A percentile compares a stretch with the other conserved stretches of the same genome.
Conservation (phyloP, 2,113 vertebrate species). For the Leucosticte australis region DNA sequence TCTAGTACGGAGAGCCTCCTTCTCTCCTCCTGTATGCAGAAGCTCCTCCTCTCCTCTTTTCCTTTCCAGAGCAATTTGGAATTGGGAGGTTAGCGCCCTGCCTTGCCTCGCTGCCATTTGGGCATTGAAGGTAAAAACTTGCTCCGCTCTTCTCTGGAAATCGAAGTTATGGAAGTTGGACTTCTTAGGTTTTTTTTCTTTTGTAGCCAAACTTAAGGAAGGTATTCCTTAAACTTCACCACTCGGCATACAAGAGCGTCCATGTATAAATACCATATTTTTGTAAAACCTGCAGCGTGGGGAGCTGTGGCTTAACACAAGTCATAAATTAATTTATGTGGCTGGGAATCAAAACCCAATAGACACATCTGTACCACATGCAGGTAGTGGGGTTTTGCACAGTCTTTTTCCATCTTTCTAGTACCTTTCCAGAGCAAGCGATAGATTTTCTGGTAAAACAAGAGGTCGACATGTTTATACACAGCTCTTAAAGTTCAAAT, state of each 20-base stretch:
- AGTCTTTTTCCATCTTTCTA: background rate
- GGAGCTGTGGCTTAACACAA: background rate
- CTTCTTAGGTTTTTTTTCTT: background rate
- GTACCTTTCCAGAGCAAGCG: background rate
- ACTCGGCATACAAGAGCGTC: background rate
- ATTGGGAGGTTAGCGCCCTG: accelerated
- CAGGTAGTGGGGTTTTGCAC: background rate
- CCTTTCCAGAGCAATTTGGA: background rate
- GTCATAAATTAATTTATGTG: background rate
- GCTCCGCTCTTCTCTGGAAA: background rate
- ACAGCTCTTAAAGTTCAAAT: background rate
- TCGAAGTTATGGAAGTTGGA: background rate
- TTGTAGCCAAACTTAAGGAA: too few species aligned
- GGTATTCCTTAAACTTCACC: background rate
- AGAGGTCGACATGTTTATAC: background rate
- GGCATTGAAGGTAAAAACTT: background rate
- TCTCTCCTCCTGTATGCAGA: background rate
- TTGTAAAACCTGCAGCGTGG: background rate
- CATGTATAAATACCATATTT: background rate
- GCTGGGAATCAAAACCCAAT: background rate
- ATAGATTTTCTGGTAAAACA: background rate
- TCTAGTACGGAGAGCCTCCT: background rate
- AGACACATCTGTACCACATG: background rate
- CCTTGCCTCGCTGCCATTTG: accelerated
- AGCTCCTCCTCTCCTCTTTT: background rate